These are phyloP conservation scores for Corythornis madagascariensis DNA, from an alignment of 2,113 vertebrate genomes.

Conservation along the genomic window DNA sequence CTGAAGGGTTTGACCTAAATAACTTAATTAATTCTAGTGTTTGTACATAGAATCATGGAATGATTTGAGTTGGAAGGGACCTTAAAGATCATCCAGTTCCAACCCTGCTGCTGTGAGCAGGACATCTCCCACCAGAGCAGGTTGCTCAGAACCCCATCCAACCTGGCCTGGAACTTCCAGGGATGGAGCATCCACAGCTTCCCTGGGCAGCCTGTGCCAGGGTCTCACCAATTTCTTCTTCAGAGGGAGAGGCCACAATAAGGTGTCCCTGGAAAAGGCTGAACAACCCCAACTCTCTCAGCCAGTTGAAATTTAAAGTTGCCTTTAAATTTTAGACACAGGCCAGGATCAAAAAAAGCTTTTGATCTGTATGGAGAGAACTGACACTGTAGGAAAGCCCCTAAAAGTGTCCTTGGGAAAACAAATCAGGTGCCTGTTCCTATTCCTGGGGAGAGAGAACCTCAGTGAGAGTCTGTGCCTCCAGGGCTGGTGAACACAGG, in stretches of 20 bases:
- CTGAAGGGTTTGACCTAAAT: not conserved
- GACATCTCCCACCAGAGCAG: not conserved
- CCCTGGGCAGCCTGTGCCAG: not conserved
- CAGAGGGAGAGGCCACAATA: too few relatives aligned
- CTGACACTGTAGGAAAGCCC: not conserved
- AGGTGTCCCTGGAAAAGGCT: too few relatives aligned
- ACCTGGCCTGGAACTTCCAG: not conserved
- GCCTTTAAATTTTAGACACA: not conserved
- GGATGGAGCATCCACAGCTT: not conserved
- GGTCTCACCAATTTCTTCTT: too few relatives aligned
- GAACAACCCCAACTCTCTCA: too few relatives aligned
- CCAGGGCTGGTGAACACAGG: not conserved
- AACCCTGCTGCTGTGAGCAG: not conserved
- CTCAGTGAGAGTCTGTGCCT: not conserved
- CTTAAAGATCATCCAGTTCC: not conserved
- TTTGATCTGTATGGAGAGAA: not conserved
- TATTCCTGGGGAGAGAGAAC: not conserved
- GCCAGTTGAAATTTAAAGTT: not conserved
- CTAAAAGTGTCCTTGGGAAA: not conserved
- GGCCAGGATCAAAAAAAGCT: not conserved
- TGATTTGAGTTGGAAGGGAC: not conserved
- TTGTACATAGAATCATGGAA: not conserved
- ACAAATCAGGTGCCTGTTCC: not conserved
- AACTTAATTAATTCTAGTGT: not conserved
- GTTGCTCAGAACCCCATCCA: not conserved